Evolutionary conservation across 2,888 invertebrate genomes (phyloP).

Genomic region (Metopia argyrocephala): DNA sequence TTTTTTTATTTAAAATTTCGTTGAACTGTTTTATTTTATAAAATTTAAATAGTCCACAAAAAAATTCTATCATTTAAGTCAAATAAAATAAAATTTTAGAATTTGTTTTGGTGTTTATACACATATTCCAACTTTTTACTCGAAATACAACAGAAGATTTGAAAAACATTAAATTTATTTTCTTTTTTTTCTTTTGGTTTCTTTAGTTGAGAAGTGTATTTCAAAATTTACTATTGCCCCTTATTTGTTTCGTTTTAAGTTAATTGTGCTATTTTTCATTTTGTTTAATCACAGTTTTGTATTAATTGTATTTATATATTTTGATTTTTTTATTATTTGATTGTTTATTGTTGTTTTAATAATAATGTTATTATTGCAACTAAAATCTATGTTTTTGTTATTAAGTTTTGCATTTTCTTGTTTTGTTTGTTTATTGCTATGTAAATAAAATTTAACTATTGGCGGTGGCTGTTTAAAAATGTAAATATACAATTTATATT

Average conservation of each 20-base stretch:
- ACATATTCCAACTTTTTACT: too few relatives aligned
- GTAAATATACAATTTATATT: constrained; percentile 34
- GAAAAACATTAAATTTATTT: neutral
- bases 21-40: too few relatives aligned
- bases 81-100: too few relatives aligned
- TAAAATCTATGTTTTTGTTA: constrained; percentile 23
- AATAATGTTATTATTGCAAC: constrained; percentile 28
- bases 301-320: constrained; percentile 48
- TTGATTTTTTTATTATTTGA: constrained; percentile 49
- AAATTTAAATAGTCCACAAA: too few relatives aligned
- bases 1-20: too few relatives aligned
- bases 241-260: constrained; percentile 36
- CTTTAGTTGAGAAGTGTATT: neutral
- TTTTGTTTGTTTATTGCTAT: constrained; percentile 12
- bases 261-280: constrained; percentile 52
- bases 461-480: constrained; percentile 63
- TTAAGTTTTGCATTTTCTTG: constrained; percentile 7
- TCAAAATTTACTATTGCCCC: constrained; percentile 54
- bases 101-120: too few relatives aligned
- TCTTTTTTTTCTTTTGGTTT: neutral
- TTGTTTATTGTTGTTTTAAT: constrained; percentile 45
- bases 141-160: too few relatives aligned
- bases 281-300: constrained; percentile 60
- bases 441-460: constrained; percentile 64
- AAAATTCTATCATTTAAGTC: too few relatives aligned